phyloP scores from a whole-genome alignment of 2,888 invertebrate species.

The Eumacrocentrus americanus region DNA sequence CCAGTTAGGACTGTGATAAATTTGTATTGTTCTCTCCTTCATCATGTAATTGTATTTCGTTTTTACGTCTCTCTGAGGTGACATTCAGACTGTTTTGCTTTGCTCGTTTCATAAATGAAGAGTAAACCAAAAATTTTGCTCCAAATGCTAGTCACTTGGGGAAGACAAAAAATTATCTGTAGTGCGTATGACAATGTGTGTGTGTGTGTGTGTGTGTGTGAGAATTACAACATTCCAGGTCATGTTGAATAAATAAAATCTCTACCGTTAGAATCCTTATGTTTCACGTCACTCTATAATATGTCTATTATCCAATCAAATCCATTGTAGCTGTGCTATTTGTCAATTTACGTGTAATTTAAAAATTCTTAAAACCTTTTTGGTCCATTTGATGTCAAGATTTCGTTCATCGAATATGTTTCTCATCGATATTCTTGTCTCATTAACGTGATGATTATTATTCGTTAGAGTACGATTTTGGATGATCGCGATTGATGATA shows the following conservation, averaged over 20 bases:
- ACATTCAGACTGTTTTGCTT: constrained; percentile 15
- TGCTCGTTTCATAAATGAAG: constrained; percentile 11
- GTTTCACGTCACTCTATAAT: neutral
- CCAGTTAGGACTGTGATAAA: constrained; percentile 43
- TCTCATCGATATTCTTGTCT: no score
- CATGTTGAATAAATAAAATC: constrained; percentile 10
- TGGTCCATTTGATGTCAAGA: no score
- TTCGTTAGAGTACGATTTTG: no score
- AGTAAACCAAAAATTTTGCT: constrained; percentile 13
- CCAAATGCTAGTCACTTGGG: constrained; percentile 33
- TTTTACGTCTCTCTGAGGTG: constrained; percentile 1
- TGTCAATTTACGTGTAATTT: no score
- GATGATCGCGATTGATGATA: no score
- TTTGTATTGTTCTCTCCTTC: constrained; percentile 34
- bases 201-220: neutral
- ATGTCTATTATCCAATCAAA: no score
- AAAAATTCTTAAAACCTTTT: no score
- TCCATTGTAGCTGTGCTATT: no score
- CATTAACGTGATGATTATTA: no score
- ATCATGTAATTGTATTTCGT: no score
- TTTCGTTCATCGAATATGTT: no score
- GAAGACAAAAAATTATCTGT: constrained; percentile 20
- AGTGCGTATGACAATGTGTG: neutral
- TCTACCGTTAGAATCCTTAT: constrained; percentile 1
- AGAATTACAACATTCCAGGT: constrained; percentile 5